Percentiles rank a stretch among this genome's conserved stretches.
Conservation (phyloP, 2,113 vertebrate genomes). For the Chrysemys picta region DNA sequence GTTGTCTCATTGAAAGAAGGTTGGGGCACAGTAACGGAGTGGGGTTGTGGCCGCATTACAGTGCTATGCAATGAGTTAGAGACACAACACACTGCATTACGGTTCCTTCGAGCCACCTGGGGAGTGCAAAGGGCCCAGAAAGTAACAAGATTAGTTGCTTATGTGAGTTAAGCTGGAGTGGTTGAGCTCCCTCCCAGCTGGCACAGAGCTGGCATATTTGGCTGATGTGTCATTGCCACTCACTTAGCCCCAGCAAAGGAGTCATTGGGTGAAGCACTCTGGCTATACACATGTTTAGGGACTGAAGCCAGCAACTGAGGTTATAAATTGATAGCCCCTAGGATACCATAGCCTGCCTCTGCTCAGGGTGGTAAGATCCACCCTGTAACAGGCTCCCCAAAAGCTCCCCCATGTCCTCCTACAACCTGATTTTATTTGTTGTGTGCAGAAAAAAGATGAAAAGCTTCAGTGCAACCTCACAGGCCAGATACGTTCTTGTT, state of each 20-base stretch:
- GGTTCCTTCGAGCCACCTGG: neutral
- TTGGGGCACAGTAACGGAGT: neutral
- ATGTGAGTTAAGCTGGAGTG: neutral
- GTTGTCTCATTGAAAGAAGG: neutral
- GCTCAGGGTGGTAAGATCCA: neutral
- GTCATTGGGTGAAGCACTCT: neutral
- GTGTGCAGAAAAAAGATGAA: neutral
- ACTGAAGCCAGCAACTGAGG: neutral
- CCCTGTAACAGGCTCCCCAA: neutral
- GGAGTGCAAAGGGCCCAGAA: neutral
- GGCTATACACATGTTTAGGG: neutral
- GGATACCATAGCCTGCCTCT: neutral
- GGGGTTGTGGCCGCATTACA: neutral
- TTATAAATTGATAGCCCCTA: neutral
- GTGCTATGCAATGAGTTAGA: neutral
- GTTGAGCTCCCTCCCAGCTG: neutral
- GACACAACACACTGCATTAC: neutral
- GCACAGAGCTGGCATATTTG: neutral
- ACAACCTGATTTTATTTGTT: neutral
- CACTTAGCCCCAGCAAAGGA: too few relatives aligned
- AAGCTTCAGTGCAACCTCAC: neutral
- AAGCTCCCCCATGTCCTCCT: neutral
- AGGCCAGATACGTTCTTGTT: fast-evolving
- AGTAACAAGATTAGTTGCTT: neutral
- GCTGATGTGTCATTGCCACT: too few relatives aligned